Evolutionary conservation across 2,113 vertebrate genomes (phyloP).

Genomic region (Actinemys pallida): DNA sequence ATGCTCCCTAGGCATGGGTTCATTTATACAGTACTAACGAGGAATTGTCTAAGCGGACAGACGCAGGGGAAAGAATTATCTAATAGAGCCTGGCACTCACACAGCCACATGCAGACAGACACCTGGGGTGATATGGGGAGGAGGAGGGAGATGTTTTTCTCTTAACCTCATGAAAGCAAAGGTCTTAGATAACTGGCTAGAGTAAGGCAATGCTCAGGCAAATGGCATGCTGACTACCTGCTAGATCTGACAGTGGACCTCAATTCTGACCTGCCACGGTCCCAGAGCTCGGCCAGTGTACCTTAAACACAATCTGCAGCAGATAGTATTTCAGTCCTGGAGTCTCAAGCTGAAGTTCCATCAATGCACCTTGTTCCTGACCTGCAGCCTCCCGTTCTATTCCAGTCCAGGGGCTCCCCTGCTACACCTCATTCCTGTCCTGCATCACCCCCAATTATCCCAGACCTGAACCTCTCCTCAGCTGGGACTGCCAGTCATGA

Average conservation of each 20-base stretch:
- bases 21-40: constrained; percentile 53
- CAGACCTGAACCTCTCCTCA: constrained; percentile 1
- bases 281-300: background rate
- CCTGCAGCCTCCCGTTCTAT: accelerated
- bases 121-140: background rate
- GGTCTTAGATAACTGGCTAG: background rate
- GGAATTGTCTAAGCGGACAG: constrained; percentile 19
- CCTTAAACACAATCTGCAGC: accelerated
- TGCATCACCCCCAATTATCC: background rate
- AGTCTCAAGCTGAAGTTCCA: background rate
- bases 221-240: background rate
- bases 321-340: background rate
- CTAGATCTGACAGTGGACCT: background rate
- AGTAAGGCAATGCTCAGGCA: background rate
- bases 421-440: background rate
- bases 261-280: background rate
- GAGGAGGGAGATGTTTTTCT: background rate
- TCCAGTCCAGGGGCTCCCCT: background rate
- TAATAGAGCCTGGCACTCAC: constrained; percentile 10
- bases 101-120: constrained; percentile 18
- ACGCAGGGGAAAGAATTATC: background rate
- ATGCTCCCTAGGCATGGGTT: constrained; percentile 21
- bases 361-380: accelerated
- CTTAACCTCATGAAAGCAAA: constrained; percentile 29
- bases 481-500: background rate